phyloP scores from a whole-genome alignment of 2,888 invertebrate genomes.

The Crepidodera aurea region DNA sequence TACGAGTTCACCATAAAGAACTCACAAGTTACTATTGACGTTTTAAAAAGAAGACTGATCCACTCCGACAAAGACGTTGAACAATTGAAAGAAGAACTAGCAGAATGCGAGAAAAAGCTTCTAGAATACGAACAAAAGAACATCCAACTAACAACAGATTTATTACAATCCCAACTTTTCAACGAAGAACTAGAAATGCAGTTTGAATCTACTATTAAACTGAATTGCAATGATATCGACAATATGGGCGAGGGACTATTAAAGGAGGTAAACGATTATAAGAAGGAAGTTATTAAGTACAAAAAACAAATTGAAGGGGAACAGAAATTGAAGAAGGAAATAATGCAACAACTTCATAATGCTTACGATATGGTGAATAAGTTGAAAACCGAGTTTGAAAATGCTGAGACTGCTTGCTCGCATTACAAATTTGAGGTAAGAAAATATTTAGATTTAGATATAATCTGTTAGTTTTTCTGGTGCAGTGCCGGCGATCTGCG shows the following conservation, averaged over 20 bases:
- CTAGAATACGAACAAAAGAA: constrained; percentile 54
- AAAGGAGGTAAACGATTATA: constrained; percentile 48
- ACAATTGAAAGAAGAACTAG: constrained; percentile 62
- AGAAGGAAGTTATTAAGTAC: constrained; percentile 37
- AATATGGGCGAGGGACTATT: constrained; percentile 49
- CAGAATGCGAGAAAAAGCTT: constrained; percentile 52
- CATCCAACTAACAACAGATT: constrained; percentile 49
- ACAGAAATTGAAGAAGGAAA: constrained; percentile 43
- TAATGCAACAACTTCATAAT: constrained; percentile 45
- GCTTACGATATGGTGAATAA: constrained; percentile 43
- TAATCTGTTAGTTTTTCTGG: too few relatives aligned
- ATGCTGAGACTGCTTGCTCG: constrained; percentile 34
- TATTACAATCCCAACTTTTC: constrained; percentile 46
- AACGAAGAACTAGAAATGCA: constrained; percentile 56
- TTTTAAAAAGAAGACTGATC: constrained; percentile 66
- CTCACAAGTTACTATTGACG: constrained; percentile 68
- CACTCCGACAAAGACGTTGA: constrained; percentile 70
- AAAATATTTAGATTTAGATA: too few relatives aligned
- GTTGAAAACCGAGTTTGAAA: constrained; percentile 41
- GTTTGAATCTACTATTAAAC: constrained; percentile 51
- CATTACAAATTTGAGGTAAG: constrained; percentile 41
- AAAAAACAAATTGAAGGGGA: constrained; percentile 37
- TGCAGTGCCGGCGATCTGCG: too few relatives aligned
- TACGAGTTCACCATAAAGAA: constrained; percentile 69
- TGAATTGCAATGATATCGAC: constrained; percentile 50